Percentiles rank a stretch among this genome's conserved stretches.
These are phyloP conservation scores for Medauroidea extradentata DNA, from an alignment of 1,140 invertebrate species.

Conservation along the genomic window DNA sequence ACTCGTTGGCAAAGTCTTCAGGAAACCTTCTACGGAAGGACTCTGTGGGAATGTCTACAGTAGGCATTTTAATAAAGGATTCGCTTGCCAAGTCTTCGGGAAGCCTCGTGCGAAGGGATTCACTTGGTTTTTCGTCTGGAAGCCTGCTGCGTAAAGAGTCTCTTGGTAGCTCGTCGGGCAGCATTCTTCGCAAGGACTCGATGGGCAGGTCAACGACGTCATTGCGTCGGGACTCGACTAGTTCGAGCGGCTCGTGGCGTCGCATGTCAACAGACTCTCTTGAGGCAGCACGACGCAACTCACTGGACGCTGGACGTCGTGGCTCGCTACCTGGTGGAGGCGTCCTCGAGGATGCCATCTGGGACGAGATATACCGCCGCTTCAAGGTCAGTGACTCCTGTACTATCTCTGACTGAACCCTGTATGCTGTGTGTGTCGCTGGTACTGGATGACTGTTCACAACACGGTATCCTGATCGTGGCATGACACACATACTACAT, in stretches of 20 bases:
- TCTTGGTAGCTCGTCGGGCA: no score
- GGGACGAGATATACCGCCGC: conserved; percentile 42
- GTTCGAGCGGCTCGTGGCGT: not conserved
- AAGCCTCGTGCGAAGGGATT: not conserved
- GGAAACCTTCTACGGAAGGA: no score
- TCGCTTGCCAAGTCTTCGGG: no score
- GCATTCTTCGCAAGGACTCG: not conserved
- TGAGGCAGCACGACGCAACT: conserved; percentile 51
- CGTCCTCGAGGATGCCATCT: conserved; percentile 48
- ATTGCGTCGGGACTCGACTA: conserved; percentile 36
- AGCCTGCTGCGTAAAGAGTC: conserved; percentile 37
- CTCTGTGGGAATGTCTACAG: no score
- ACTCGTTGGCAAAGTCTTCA: no score
- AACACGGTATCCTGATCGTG: no score
- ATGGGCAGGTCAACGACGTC: conserved; percentile 20
- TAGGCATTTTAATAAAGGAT: no score
- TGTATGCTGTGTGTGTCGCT: no score
- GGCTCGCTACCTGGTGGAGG: conserved; percentile 51
- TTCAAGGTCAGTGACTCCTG: conserved; percentile 4
- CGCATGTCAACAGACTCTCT: conserved; percentile 62
- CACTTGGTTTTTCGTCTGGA: not conserved
- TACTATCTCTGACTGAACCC: no score
- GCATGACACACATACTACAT: no score
- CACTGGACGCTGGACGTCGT: conserved; percentile 60
- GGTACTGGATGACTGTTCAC: no score